Conservation (phyloP, 1,140 invertebrate genomes). For the Rhyzopertha dominica region DNA sequence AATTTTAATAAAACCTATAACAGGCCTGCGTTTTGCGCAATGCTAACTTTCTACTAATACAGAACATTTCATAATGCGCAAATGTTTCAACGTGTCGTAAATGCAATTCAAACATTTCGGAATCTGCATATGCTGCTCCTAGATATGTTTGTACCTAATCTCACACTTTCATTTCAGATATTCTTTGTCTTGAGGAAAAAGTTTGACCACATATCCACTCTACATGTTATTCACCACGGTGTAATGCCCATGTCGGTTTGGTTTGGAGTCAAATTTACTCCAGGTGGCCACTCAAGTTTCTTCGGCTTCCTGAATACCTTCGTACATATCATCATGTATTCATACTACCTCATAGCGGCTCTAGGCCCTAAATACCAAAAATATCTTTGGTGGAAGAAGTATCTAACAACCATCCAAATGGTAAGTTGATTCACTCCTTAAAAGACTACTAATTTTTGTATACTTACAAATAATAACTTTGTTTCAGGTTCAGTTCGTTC, state of each 20-base stretch:
- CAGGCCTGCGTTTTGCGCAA: neutral
- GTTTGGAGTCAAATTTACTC: slow-evolving; percentile 92
- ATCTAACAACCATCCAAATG: slow-evolving; percentile 83
- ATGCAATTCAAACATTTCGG: neutral
- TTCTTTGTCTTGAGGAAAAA: slow-evolving; percentile 94
- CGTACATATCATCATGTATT: slow-evolving; percentile 82
- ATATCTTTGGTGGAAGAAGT: slow-evolving; percentile 91
- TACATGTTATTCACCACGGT: slow-evolving; percentile 95
- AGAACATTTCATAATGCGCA: neutral
- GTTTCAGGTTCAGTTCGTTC: slow-evolving; percentile 69
- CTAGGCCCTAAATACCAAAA: slow-evolving; percentile 76
- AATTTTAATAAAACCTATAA: neutral
- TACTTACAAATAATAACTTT: slow-evolving; percentile 2
- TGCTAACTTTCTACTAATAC: neutral
- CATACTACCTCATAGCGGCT: slow-evolving; percentile 81
- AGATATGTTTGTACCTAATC: neutral
- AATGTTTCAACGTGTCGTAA: neutral
- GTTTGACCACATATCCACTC: slow-evolving; percentile 83
- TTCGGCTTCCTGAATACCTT: slow-evolving; percentile 84
- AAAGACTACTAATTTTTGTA: no score
- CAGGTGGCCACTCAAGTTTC: slow-evolving; percentile 80
- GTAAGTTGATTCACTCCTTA: no score
- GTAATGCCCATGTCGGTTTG: slow-evolving; percentile 95
- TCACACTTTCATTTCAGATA: slow-evolving; percentile 57
- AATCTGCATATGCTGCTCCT: neutral